phyloP scores from a whole-genome alignment of 2,888 invertebrate genomes.

The Hofmannophila pseudospretella region DNA sequence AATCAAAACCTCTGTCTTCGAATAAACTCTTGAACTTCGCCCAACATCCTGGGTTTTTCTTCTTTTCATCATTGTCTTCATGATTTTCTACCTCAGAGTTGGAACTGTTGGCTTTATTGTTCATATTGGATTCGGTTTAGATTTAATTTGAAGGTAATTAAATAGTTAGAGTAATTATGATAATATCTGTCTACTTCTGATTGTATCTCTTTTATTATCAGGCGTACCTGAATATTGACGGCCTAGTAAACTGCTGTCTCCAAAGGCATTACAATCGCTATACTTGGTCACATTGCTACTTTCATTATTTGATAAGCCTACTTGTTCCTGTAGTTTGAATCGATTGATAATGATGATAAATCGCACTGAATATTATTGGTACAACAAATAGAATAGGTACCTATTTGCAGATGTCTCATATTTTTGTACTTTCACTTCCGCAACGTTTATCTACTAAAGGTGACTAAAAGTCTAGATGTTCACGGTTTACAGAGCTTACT shows the following conservation, averaged over 20 bases:
- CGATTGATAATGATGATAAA: conserved; percentile 18
- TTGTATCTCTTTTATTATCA: no score
- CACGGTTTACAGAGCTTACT: no score
- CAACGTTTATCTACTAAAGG: no score
- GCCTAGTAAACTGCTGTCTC: conserved; percentile 21
- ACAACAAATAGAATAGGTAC: no score
- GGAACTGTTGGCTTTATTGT: conserved; percentile 4
- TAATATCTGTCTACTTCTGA: conserved; percentile 16
- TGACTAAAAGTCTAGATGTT: no score
- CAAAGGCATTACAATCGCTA: conserved; percentile 14
- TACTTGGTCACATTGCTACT: conserved; percentile 13
- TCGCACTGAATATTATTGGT: conserved; percentile 4
- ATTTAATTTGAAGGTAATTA: neutral
- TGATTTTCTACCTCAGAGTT: neutral
- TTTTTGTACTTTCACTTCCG: no score
- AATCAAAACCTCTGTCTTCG: conserved; percentile 65
- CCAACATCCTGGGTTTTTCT: conserved; percentile 49
- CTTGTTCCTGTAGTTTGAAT: conserved; percentile 9
- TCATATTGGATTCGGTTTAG: conserved; percentile 8
- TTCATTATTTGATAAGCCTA: conserved; percentile 17
- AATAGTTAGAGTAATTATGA: neutral
- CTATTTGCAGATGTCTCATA: no score
- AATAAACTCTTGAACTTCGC: conserved; percentile 58
- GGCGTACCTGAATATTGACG: no score
- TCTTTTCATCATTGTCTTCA: neutral